Base-by-base conservation (phyloP, 2,888 invertebrate species). In the Busseola fusca region DNA sequence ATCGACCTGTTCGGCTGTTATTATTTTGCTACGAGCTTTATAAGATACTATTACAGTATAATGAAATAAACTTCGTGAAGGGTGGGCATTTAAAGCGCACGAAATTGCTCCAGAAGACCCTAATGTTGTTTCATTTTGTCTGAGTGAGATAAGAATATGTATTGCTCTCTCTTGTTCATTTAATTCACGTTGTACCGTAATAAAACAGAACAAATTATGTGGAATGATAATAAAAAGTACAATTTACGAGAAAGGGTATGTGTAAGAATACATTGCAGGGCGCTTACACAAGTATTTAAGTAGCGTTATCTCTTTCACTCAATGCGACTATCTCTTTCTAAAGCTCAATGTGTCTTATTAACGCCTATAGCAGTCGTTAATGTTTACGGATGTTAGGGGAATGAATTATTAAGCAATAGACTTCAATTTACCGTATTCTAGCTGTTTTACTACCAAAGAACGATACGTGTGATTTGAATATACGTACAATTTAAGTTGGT, bases 181-280 rank as follows among this genome's bases (percentile, higher is more conserved):
- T 63, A 14, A 70, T 70, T 40, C 57, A 45, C 42, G 34, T 50
- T 50, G 48, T 27, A 27, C 37, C 21, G 78, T 45, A 71, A 78
- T 63, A 78, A 77, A 73, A 70, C 50, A 62, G 54, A 48, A 37
- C 27, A 69, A 77, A 45, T 62, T 57, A 69, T 62, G 42, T 45
- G 37, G 30, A 37, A 70, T 62, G 25, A 52, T 52, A 62, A 57
- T 62, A 74, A 74, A 77, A 62, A 50, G 18, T 21, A 42, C 60
- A 60, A 34, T 42, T 76, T 76, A 67, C 16, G 42, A 18, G 56
- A 9, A 58, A 50, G 42, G 42, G 10, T 57, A n/a, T 62, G 5
- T 62, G 42, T 57, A 52, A 74, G n/a, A 56, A 40, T 63, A 40
- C 12, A n/a, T 14, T 42, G 1, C 6, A 27, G 18, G 30, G 25